Evolutionary conservation across 2,113 vertebrate genomes (phyloP).

Genomic region (Sciurus niger): DNA sequence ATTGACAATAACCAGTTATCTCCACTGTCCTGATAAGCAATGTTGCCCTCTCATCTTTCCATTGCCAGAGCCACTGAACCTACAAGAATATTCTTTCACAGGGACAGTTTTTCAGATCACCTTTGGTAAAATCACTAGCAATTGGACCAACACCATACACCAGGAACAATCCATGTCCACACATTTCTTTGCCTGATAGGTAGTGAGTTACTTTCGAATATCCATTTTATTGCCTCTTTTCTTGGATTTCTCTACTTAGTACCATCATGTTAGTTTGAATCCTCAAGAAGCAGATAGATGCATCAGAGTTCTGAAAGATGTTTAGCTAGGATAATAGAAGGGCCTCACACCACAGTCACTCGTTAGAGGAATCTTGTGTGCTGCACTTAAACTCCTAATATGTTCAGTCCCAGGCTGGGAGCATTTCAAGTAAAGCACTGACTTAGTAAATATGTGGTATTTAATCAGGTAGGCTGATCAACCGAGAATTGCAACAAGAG

Average conservation of each 20-base stretch:
- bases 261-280: background rate
- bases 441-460: no score
- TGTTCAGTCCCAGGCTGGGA: no score
- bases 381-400: background rate
- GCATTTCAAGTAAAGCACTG: background rate
- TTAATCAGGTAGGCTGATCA: background rate
- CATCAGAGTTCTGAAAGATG: background rate
- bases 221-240: background rate
- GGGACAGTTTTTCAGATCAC: background rate
- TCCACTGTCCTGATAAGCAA: no score
- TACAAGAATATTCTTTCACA: background rate
- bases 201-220: background rate
- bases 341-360: background rate
- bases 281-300: background rate
- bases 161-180: background rate
- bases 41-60: background rate
- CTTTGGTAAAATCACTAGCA: background rate
- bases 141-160: background rate
- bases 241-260: background rate
- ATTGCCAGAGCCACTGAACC: background rate
- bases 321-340: background rate
- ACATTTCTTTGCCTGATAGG: background rate
- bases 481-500: background rate
- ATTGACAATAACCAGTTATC: background rate
- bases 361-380: background rate